phyloP scores from a whole-genome alignment of 2,888 invertebrate species.

The Eilema sororculum region DNA sequence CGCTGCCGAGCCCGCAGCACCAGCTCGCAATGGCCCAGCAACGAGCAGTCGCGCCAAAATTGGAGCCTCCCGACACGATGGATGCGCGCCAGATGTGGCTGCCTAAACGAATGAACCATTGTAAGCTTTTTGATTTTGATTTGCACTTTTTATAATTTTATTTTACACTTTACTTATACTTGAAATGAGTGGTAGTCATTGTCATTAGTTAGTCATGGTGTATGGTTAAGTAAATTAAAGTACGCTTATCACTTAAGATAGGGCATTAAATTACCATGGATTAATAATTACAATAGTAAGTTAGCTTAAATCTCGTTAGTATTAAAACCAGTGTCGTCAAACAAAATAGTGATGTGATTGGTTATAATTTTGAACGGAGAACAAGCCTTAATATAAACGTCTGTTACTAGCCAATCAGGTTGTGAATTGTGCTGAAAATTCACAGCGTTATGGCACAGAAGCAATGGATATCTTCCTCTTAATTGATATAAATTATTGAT shows the following conservation, averaged over 20 bases:
- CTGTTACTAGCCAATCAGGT: not conserved
- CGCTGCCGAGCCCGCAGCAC: conserved; percentile 71
- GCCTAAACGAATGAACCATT: conserved; percentile 89
- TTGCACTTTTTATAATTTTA: conserved; percentile 58
- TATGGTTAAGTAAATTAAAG: not conserved
- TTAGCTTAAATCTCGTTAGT: not conserved
- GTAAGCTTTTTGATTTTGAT: conserved; percentile 85
- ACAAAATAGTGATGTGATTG: not conserved
- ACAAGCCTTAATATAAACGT: not conserved
- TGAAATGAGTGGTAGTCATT: not conserved
- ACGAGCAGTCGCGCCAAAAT: conserved; percentile 85
- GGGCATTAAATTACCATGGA: not conserved
- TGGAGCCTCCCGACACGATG: conserved; percentile 87
- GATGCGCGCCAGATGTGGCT: conserved; percentile 89
- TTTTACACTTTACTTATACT: conserved; percentile 38
- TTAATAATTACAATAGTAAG: not conserved
- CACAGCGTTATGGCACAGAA: not conserved
- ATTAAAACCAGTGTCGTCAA: not conserved
- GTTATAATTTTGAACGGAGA: not conserved
- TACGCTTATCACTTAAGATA: not conserved
- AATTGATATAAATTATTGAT: not conserved
- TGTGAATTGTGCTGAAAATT: no score
- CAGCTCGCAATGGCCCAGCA: conserved; percentile 79
- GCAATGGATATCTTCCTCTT: not conserved
- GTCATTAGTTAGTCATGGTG: conserved; percentile 3